Percentiles rank a stretch among this genome's conserved stretches.
phyloP scores from a whole-genome alignment of 30 jellyfish, hydroid and myxozoan genomes.

The Catostylus mosaicus region DNA sequence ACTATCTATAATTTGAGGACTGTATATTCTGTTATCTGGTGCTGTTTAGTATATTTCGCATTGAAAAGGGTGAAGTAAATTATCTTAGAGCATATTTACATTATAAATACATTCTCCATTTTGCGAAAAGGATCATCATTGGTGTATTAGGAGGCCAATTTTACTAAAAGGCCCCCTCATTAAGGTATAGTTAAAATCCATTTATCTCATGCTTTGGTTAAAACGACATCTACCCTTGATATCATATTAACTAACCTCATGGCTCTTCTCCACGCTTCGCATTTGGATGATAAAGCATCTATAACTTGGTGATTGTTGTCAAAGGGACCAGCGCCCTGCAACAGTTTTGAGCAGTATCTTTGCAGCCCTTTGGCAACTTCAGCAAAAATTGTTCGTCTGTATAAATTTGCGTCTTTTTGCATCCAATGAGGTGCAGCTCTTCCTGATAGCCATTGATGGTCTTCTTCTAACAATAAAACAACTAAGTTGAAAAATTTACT shows the following conservation, averaged over 20 bases:
- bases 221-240: constrained; percentile 37
- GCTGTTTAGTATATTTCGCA: too few relatives aligned
- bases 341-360: constrained; percentile 13
- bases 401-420: constrained; percentile 11
- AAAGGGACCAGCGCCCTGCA: background rate
- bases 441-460: background rate
- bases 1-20: too few relatives aligned
- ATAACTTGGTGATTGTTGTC: background rate
- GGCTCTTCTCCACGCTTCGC: constrained; percentile 71
- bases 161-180: too few relatives aligned
- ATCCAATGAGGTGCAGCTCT: constrained; percentile 24
- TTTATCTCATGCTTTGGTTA: constrained; percentile 24
- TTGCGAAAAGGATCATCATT: too few relatives aligned
- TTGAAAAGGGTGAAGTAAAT: too few relatives aligned
- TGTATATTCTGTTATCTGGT: too few relatives aligned
- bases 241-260: constrained; percentile 25
- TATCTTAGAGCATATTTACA: too few relatives aligned
- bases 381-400: constrained; percentile 21
- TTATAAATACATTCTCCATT: too few relatives aligned
- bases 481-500: background rate
- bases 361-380: constrained; percentile 62
- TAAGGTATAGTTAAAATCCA: too few relatives aligned
- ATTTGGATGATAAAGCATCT: constrained; percentile 44
- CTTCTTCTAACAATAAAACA: background rate
- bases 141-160: too few relatives aligned